Base-by-base conservation (phyloP, 2,888 invertebrate species). In the Microdon myrmicae region DNA sequence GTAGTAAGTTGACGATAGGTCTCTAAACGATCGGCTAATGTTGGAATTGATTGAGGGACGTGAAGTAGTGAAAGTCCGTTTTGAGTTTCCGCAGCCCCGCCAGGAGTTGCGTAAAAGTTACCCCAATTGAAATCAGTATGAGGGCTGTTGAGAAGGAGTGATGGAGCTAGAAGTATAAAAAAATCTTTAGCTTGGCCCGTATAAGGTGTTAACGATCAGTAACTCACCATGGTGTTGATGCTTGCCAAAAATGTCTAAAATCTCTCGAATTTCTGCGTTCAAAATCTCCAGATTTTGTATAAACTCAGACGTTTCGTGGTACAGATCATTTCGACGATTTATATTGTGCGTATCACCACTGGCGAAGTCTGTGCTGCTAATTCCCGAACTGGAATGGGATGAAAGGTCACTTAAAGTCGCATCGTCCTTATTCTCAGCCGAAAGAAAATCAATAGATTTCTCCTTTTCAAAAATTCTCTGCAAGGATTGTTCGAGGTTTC, bases 401-500 rank as follows among this genome's bases (percentile, higher is more conserved):
- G 87, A 87, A 56, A 87, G 79, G 74, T 88, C 88, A 71, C 87
- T 87, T 32, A 87, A 73, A 1, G 87, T 87, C 1, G 85, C 81
- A 70, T 87, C 87, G 38, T 86, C 85, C 58, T 81, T 82, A 51
- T 80, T 81, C 37, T 72, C 73, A 8, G 73, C 68, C 28, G 71
- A 70, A 20, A 74, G 39, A 23, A 73, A 71, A 35, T 79, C 77
- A 60, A 74, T 55, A 3, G 77, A 75, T 44, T 78, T 76, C 39
- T 79, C 79, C 43, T 79, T 79, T 53, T 79, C 79, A 73, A 74
- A 80, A 78, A 81, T 56, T 12, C 87, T 81, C 43, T 88, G 84
- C 48, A 92, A 79, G 1, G 90, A 90, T 68, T 90, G 88, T 75
- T 92, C 91, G 73, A 92, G 82, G 75, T 92, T 90, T 3, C 90